Conservation (phyloP, 2,888 invertebrate species). For the Neoaliturus tenellus region DNA sequence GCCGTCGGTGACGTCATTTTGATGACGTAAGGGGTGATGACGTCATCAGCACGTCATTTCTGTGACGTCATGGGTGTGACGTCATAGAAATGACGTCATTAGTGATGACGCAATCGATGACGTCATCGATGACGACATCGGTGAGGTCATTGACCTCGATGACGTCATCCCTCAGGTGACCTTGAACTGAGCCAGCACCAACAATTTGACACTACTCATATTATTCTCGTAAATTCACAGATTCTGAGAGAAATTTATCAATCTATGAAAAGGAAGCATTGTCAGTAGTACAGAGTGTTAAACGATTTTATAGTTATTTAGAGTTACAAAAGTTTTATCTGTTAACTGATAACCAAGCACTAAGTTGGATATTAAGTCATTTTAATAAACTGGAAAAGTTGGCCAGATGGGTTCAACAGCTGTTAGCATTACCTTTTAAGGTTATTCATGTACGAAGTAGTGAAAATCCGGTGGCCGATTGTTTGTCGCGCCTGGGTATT, state of each 20-base stretch:
- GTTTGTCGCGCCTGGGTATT: neutral
- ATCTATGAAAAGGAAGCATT: constrained; percentile 28
- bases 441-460: neutral
- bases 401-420: neutral
- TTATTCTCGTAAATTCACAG: constrained; percentile 11
- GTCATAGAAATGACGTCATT: too few relatives aligned
- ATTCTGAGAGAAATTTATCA: constrained; percentile 2
- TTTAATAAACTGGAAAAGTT: neutral
- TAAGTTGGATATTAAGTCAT: neutral
- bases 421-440: neutral
- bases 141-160: too few relatives aligned
- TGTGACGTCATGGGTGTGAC: too few relatives aligned
- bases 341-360: neutral
- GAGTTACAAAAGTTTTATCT: neutral
- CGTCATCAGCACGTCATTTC: too few relatives aligned
- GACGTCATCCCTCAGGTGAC: too few relatives aligned
- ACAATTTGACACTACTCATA: too few relatives aligned
- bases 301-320: neutral
- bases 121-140: too few relatives aligned
- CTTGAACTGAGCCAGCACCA: too few relatives aligned
- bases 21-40: too few relatives aligned
- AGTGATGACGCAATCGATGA: too few relatives aligned
- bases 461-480: neutral
- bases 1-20: too few relatives aligned
- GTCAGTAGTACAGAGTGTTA: neutral